Evolutionary conservation across 2,797 vertebrate genomes (phyloP).

Genomic region (Mycteria americana): DNA sequence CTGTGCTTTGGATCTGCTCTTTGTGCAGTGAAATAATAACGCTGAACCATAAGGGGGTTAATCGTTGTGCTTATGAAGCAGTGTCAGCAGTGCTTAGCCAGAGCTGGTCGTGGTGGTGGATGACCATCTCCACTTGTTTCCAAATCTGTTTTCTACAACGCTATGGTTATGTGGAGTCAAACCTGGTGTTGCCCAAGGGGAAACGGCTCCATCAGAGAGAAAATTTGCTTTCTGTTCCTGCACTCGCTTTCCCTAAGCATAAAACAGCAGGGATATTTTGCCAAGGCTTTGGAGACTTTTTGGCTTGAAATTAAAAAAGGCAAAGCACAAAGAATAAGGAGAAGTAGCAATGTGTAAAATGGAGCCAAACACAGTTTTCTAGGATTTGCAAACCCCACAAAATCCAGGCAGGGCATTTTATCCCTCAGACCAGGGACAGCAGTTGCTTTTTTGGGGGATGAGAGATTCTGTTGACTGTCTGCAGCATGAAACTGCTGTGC

Average conservation of each 20-base stretch:
- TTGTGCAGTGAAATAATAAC: neutral
- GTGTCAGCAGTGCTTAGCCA: neutral
- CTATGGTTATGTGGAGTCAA: neutral
- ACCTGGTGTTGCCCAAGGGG: neutral
- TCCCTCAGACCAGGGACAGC: neutral
- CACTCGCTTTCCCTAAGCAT: accelerated
- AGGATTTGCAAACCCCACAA: neutral
- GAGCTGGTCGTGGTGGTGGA: neutral
- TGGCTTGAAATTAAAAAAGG: neutral
- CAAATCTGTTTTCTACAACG: neutral
- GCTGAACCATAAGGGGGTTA: neutral
- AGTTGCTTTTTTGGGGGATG: neutral
- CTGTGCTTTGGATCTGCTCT: neutral
- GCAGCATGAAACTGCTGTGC: neutral
- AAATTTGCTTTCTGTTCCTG: neutral
- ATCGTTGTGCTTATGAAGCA: neutral
- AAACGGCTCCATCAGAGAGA: neutral
- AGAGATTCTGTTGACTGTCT: neutral
- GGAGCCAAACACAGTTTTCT: neutral
- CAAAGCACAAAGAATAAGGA: neutral
- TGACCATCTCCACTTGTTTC: neutral
- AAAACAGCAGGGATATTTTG: neutral
- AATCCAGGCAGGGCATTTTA: neutral
- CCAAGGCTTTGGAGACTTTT: neutral
- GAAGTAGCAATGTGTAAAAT: neutral